A percentile compares a stretch with the other conserved stretches of the same genome.
phyloP scores from a whole-genome alignment of 2,797 vertebrate species.

The Knipowitschia caucasica region DNA sequence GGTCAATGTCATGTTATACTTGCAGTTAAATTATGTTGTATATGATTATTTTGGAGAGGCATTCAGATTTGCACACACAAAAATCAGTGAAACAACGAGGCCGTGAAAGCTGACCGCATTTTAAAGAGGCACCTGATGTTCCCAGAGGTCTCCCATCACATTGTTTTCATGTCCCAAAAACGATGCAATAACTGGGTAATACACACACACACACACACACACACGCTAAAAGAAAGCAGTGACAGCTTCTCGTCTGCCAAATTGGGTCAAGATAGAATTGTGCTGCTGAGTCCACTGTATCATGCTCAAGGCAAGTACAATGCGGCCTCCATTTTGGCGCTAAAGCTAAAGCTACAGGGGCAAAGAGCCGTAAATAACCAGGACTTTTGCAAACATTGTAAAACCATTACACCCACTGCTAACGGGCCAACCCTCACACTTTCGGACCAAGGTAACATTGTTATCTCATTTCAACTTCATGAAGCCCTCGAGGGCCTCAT shows the following conservation, averaged over 20 bases:
- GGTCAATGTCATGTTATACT: too few relatives aligned
- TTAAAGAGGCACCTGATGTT: too few relatives aligned
- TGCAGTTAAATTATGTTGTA: too few relatives aligned
- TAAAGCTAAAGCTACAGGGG: conserved; percentile 18
- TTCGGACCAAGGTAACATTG: background rate
- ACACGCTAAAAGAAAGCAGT: too few relatives aligned
- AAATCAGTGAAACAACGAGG: too few relatives aligned
- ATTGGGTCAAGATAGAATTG: conserved; percentile 17
- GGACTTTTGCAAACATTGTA: conserved; percentile 32
- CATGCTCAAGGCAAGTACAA: conserved; percentile 28
- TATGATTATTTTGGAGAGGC: too few relatives aligned
- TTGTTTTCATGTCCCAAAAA: too few relatives aligned
- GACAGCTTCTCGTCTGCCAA: conserved; percentile 7
- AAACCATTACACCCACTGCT: conserved; percentile 17
- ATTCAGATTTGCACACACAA: too few relatives aligned
- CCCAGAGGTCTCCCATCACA: too few relatives aligned
- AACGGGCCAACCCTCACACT: background rate
- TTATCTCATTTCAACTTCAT: background rate
- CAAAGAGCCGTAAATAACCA: conserved; percentile 33
- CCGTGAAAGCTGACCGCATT: too few relatives aligned
- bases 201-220: background rate
- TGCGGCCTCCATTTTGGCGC: conserved; percentile 27
- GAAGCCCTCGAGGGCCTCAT: conserved; percentile 3
- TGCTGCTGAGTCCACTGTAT: conserved; percentile 19
- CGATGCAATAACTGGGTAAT: too few relatives aligned